Evolutionary conservation across 2,113 vertebrate species (phyloP).

Genomic region (Vulpes ferrilata): DNA sequence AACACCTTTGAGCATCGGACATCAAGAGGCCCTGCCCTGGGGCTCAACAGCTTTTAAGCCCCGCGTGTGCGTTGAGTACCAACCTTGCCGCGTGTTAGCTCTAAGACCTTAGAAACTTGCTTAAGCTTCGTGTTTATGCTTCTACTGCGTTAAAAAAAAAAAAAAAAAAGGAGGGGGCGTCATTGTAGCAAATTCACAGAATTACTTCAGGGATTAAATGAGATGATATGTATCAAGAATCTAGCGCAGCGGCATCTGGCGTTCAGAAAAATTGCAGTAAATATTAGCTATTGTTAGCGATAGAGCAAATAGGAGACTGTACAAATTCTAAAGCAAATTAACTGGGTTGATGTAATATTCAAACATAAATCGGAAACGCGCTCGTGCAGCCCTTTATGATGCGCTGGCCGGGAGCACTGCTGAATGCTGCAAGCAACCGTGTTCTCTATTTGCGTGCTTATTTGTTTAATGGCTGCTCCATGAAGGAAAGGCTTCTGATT

Average conservation of each 20-base stretch:
- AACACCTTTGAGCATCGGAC: background rate
- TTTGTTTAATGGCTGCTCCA: background rate
- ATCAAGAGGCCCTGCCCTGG: background rate
- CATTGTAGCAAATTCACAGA: background rate
- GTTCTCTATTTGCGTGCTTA: background rate
- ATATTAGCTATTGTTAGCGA: background rate
- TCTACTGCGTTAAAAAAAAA: background rate
- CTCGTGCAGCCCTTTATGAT: background rate
- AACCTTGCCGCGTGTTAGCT: background rate
- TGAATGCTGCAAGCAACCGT: background rate
- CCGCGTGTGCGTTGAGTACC: background rate
- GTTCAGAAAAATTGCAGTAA: background rate
- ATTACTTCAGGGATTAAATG: background rate
- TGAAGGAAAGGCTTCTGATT: background rate
- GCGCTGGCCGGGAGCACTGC: background rate
- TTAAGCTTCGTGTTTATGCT: background rate
- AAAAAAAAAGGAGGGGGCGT: fast-evolving
- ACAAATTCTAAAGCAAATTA: constrained; percentile 6
- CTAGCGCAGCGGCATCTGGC: background rate
- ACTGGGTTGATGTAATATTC: background rate
- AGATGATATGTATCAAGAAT: background rate
- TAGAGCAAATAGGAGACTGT: background rate
- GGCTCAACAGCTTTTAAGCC: background rate
- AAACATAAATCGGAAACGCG: background rate
- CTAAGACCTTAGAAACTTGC: background rate